phyloP scores from a whole-genome alignment of 1,140 invertebrate genomes.

The Tetramorium parvispinum region DNA sequence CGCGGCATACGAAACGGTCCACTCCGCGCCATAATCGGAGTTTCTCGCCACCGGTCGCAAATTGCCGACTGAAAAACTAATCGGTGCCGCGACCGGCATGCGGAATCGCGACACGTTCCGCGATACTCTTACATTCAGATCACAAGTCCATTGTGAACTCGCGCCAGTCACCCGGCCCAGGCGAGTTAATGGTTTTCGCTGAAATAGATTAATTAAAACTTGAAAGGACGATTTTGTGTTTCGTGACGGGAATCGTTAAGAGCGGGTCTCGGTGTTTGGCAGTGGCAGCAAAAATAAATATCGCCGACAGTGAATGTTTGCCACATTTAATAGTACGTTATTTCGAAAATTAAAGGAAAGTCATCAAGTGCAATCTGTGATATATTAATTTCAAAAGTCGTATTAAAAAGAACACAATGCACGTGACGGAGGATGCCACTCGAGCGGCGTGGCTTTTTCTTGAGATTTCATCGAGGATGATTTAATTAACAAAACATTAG shows the following conservation, averaged over 20 bases:
- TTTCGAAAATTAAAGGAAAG: neutral
- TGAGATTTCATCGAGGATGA: neutral
- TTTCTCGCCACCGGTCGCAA: constrained; percentile 17
- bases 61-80: constrained; percentile 26
- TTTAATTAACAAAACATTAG: constrained; percentile 31
- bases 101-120: neutral
- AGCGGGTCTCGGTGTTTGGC: neutral
- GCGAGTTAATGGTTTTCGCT: neutral
- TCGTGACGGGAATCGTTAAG: neutral
- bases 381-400: neutral
- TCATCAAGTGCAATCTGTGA: neutral
- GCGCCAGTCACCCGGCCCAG: neutral
- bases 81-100: neutral
- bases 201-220: constrained; percentile 17
- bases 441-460: neutral
- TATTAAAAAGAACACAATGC: neutral
- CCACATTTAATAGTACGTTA: neutral
- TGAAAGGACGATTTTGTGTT: neutral
- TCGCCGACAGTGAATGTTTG: neutral
- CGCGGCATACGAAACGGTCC: constrained; percentile 11
- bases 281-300: neutral
- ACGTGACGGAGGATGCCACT: too few relatives aligned
- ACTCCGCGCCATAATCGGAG: constrained; percentile 43
- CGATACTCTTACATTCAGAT: constrained; percentile 24
- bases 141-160: constrained; percentile 12